Conservation (phyloP, 2,888 invertebrate species). For the Unio pictorum region DNA sequence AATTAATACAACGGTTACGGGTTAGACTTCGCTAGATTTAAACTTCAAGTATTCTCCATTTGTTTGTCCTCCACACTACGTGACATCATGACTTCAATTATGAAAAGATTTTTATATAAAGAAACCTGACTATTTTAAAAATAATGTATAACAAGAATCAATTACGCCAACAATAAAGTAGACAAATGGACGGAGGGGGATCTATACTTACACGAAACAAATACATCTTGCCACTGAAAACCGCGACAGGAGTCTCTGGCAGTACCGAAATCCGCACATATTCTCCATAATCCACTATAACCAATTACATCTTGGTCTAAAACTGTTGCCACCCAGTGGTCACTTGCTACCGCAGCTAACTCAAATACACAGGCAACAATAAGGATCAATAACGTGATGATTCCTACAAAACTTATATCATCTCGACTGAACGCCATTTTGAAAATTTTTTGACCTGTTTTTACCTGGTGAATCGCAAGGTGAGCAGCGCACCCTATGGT, state of each 20-base stretch:
- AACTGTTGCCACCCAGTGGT: constrained; percentile 39
- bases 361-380: constrained; percentile 31
- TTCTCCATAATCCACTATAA: constrained; percentile 43
- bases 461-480: constrained; percentile 13
- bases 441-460: constrained; percentile 23
- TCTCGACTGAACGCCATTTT: constrained; percentile 25
- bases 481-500: constrained; percentile 18
- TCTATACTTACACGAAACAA: constrained; percentile 42
- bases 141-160: no score
- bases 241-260: constrained; percentile 31
- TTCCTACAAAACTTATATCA: constrained; percentile 11
- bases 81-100: no score
- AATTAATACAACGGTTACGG: no score
- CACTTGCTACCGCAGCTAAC: constrained; percentile 24
- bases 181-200: no score
- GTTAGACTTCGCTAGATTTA: no score
- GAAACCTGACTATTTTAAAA: no score
- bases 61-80: no score
- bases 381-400: constrained; percentile 22
- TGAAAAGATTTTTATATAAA: no score
- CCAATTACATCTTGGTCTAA: constrained; percentile 29
- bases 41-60: no score
- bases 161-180: neutral
- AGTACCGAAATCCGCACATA: constrained; percentile 33
- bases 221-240: constrained; percentile 47